These are phyloP conservation scores for Hippoglossus hippoglossus DNA, from an alignment of 2,797 vertebrate genomes.

Conservation along the genomic window DNA sequence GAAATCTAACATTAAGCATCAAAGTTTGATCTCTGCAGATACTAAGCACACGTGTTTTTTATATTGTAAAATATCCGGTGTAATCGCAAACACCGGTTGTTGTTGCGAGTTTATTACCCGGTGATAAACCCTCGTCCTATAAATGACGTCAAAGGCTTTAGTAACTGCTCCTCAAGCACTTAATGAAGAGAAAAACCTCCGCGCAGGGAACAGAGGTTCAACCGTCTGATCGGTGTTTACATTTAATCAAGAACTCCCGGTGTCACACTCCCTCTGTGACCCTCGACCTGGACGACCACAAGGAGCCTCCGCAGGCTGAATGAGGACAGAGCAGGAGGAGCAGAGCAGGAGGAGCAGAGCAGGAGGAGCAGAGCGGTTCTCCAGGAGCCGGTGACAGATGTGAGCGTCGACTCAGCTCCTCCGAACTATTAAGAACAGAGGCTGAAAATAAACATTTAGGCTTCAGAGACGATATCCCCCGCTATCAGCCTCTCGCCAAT, in stretches of 20 bases:
- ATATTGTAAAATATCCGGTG: not conserved
- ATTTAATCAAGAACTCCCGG: conserved; percentile 61
- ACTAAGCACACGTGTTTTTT: not conserved
- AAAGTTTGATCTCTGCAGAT: not conserved
- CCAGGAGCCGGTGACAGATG: conserved; percentile 59
- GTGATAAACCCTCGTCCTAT: not conserved
- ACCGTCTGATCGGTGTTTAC: conserved; percentile 48
- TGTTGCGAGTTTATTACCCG: not conserved
- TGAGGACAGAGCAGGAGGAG: conserved; percentile 17
- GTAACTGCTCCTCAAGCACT: not conserved
- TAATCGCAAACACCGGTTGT: no score
- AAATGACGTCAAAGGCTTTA: not conserved
- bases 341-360: not conserved
- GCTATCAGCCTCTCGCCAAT: conserved; percentile 52
- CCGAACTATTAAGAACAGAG: conserved; percentile 55
- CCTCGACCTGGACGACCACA: conserved; percentile 37
- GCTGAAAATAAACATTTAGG: conserved; percentile 72
- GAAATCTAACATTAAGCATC: not conserved
- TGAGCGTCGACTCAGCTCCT: conserved; percentile 52
- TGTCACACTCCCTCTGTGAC: conserved; percentile 21
- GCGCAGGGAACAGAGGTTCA: conserved; percentile 4
- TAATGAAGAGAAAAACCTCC: not conserved
- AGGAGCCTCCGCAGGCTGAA: conserved; percentile 24
- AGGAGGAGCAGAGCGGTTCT: conserved; percentile 6
- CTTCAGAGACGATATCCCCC: conserved; percentile 52